Evolutionary conservation across 2,113 vertebrate genomes (phyloP).

Genomic region (Nasalis larvatus): DNA sequence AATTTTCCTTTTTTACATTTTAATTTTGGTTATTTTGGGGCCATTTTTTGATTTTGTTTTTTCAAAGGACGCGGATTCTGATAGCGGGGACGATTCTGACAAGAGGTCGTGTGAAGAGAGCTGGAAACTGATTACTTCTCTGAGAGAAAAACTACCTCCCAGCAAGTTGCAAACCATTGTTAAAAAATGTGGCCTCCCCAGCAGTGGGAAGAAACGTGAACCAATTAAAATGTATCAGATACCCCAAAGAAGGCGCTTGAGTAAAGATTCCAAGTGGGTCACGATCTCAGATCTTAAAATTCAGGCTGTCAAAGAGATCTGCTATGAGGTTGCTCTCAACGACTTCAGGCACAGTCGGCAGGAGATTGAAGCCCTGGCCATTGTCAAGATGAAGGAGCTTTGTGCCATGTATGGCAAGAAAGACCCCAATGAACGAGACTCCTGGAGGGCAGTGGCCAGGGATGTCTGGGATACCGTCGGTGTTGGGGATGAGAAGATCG

Average conservation of each 20-base stretch:
- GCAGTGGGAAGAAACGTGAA: slow-evolving; percentile 98
- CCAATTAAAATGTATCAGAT: slow-evolving; percentile 99
- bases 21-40: slow-evolving; percentile 95
- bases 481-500: slow-evolving; percentile 95
- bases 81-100: slow-evolving; percentile 99
- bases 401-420: slow-evolving; percentile 96
- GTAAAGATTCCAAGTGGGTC: slow-evolving; percentile 99
- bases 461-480: slow-evolving; percentile 99
- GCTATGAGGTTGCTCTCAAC: slow-evolving; percentile 98
- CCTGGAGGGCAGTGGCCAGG: slow-evolving; percentile 96
- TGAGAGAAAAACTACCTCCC: slow-evolving; percentile 99
- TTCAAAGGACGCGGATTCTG: slow-evolving; percentile 99
- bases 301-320: slow-evolving; percentile 99
- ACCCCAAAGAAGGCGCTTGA: slow-evolving; percentile 95
- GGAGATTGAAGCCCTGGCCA: slow-evolving; percentile 98
- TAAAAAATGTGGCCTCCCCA: slow-evolving; percentile 99
- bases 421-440: slow-evolving; percentile 97
- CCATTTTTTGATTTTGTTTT: slow-evolving; percentile 97
- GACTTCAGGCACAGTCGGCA: slow-evolving; percentile 97
- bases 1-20: slow-evolving; percentile 90
- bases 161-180: slow-evolving; percentile 99
- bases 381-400: slow-evolving; percentile 99
- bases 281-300: slow-evolving; percentile 99
- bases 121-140: slow-evolving; percentile 99
- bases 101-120: slow-evolving; percentile 99